These are phyloP conservation scores for Callionymus lyra DNA, from an alignment of 2,113 vertebrate genomes.

Conservation along the genomic window DNA sequence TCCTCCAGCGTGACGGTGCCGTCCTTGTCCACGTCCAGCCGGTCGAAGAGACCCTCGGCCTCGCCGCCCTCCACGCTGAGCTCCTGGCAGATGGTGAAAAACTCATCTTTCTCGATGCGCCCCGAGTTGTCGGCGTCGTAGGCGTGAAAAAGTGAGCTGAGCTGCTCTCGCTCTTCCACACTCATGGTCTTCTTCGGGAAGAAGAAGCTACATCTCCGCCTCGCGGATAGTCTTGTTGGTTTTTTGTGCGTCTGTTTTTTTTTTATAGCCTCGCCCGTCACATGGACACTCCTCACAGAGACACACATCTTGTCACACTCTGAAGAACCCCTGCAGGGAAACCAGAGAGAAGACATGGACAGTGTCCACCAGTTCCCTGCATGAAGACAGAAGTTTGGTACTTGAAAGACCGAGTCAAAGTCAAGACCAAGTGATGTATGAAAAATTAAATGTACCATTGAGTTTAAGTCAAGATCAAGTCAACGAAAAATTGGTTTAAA, in stretches of 20 bases:
- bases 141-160: constrained; percentile 70
- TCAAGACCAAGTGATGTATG: no score
- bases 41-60: constrained; percentile 74
- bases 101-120: constrained; percentile 76
- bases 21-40: constrained; percentile 79
- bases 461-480: no score
- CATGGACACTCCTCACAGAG: constrained; percentile 3
- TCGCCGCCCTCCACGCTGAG: constrained; percentile 70
- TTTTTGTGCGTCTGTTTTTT: no score
- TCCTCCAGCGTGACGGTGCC: constrained; percentile 80
- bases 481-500: no score
- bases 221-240: neutral
- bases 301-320: constrained; percentile 1
- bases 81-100: constrained; percentile 73
- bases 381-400: constrained; percentile 2
- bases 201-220: neutral
- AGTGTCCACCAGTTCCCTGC: neutral
- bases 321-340: constrained; percentile 3
- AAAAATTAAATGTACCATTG: no score
- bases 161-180: constrained; percentile 45
- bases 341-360: neutral
- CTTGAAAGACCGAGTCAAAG: no score
- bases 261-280: neutral
- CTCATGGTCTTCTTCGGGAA: constrained; percentile 35
- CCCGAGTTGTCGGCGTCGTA: constrained; percentile 78